Evolutionary conservation across 2,888 invertebrate species (phyloP).

Genomic region (Vesta saturnalis): DNA sequence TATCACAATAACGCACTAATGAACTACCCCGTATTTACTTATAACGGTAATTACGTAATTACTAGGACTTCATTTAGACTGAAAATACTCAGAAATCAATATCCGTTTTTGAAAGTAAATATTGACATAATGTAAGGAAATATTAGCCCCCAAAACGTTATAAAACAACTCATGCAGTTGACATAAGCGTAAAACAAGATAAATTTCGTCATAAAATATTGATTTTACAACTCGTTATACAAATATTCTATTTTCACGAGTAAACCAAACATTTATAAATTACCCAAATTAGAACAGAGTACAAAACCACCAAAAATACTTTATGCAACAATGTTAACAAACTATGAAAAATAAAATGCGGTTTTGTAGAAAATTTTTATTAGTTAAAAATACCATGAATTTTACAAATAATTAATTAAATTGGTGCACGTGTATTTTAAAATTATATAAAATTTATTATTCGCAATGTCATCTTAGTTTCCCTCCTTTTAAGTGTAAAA

Average conservation of each 20-base stretch:
- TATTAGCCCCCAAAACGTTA: no score
- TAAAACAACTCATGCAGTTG: no score
- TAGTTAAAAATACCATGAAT: background rate
- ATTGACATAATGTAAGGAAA: no score
- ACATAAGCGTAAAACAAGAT: background rate
- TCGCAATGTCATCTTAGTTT: background rate
- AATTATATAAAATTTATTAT: slow-evolving; percentile 1
- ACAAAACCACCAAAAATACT: background rate
- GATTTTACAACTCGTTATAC: background rate
- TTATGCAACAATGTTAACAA: background rate
- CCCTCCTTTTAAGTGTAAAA: background rate
- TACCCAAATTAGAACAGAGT: no score
- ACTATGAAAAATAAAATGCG: background rate
- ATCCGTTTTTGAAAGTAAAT: no score
- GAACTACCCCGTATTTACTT: no score
- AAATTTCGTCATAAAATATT: background rate
- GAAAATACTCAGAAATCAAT: no score
- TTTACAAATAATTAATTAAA: background rate
- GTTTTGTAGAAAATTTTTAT: background rate
- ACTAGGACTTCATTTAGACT: no score
- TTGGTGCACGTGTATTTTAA: background rate
- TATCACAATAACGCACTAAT: no score
- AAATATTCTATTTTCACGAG: background rate
- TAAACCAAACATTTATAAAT: background rate
- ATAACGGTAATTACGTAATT: no score